Conservation (phyloP, 2,113 vertebrate species). For the Mungos mungo region DNA sequence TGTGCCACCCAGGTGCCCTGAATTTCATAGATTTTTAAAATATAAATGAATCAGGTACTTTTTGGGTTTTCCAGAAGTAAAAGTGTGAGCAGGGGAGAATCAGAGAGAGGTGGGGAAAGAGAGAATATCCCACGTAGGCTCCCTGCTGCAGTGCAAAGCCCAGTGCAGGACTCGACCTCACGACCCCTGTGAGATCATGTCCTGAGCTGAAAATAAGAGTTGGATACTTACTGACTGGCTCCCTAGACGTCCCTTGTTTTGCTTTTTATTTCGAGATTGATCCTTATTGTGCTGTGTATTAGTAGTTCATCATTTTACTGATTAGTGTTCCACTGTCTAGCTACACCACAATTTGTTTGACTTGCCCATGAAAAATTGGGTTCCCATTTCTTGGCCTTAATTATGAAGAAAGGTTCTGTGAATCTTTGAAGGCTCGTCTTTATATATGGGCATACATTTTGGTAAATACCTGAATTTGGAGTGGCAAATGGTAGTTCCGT, state of each 20-base stretch:
- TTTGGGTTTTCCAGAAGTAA: too few species aligned
- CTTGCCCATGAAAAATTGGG: background rate
- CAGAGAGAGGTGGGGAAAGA: too few species aligned
- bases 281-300: background rate
- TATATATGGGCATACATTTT: background rate
- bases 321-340: background rate
- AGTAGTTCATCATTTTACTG: background rate
- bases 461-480: background rate
- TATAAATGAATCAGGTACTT: background rate
- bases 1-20: background rate
- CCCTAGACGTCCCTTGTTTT: background rate
- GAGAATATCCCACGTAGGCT: too few species aligned
- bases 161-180: too few species aligned
- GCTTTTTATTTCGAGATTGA: background rate
- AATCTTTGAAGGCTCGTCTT: background rate
- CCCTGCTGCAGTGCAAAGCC: too few species aligned
- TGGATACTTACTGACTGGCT: too few species aligned
- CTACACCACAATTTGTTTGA: background rate
- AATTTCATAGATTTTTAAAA: background rate
- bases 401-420: background rate
- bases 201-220: too few species aligned
- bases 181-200: too few species aligned
- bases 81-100: too few species aligned
- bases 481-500: background rate
- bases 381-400: background rate